phyloP scores from a whole-genome alignment of 1,140 invertebrate species.

The Nephila pilipes region DNA sequence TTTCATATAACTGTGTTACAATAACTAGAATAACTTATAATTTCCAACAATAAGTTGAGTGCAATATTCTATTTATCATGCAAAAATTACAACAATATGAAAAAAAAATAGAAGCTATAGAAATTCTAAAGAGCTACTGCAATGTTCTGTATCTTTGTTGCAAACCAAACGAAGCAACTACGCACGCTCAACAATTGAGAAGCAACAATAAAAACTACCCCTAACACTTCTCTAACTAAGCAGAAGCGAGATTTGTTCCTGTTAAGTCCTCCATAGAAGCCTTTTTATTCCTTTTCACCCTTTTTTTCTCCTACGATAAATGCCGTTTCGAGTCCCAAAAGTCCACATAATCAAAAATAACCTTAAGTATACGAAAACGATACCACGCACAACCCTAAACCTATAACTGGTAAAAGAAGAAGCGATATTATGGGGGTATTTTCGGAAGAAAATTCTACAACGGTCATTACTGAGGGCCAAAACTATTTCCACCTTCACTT shows the following conservation, averaged over 20 bases:
- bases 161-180: no score
- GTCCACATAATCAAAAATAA: constrained; percentile 44
- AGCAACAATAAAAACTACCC: not conserved
- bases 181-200: not conserved
- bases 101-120: no score
- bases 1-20: no score
- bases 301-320: not conserved
- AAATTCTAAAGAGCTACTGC: no score
- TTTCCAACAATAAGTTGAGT: no score
- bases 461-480: constrained; percentile 64
- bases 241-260: not conserved
- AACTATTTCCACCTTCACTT: constrained; percentile 56
- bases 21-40: no score
- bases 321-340: not conserved
- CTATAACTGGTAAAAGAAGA: constrained; percentile 44
- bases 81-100: no score
- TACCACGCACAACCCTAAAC: not conserved
- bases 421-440: constrained; percentile 45
- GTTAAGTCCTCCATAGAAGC: not conserved
- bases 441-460: constrained; percentile 49
- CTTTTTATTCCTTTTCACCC: not conserved
- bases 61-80: no score
- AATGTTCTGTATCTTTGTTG: no score
- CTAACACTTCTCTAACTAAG: not conserved
- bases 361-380: constrained; percentile 15